Evolutionary conservation across 2,888 invertebrate species (phyloP).

Genomic region (Tinea trinotella): DNA sequence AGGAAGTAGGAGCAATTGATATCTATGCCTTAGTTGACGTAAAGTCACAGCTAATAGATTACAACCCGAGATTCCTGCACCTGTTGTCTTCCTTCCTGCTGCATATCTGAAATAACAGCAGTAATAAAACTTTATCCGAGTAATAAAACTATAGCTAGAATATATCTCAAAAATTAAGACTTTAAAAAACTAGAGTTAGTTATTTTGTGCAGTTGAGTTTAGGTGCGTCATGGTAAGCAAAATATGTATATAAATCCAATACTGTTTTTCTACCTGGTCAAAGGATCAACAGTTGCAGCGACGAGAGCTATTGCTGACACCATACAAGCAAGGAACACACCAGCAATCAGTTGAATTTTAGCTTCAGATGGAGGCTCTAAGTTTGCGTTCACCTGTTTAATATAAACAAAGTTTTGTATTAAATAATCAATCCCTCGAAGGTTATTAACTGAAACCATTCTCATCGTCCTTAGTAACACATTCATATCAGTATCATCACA

Average conservation of each 20-base stretch:
- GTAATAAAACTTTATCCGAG: not conserved
- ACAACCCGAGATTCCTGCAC: slow-evolving; percentile 76
- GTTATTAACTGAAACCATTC: no score
- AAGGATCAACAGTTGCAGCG: slow-evolving; percentile 84
- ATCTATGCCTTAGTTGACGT: slow-evolving; percentile 80
- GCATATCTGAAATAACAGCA: slow-evolving; percentile 46
- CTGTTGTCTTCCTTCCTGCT: slow-evolving; percentile 61
- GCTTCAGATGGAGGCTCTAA: slow-evolving; percentile 78
- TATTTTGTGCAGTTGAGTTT: no score
- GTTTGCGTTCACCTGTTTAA: slow-evolving; percentile 74
- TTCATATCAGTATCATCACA: no score
- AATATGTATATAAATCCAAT: no score
- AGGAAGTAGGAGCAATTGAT: slow-evolving; percentile 88
- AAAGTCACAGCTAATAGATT: slow-evolving; percentile 83
- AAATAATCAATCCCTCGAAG: no score
- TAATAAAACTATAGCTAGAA: no score
- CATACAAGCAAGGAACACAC: slow-evolving; percentile 88
- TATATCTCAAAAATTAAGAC: no score
- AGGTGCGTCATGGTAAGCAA: no score
- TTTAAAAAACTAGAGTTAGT: no score
- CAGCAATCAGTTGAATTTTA: slow-evolving; percentile 84
- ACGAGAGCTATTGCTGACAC: slow-evolving; percentile 81
- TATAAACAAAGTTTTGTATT: not conserved
- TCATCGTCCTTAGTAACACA: no score
- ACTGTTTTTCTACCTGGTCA: slow-evolving; percentile 78